Evolutionary conservation across 1,140 invertebrate genomes (phyloP).

Genomic region (Zaprionus nigranus): DNA sequence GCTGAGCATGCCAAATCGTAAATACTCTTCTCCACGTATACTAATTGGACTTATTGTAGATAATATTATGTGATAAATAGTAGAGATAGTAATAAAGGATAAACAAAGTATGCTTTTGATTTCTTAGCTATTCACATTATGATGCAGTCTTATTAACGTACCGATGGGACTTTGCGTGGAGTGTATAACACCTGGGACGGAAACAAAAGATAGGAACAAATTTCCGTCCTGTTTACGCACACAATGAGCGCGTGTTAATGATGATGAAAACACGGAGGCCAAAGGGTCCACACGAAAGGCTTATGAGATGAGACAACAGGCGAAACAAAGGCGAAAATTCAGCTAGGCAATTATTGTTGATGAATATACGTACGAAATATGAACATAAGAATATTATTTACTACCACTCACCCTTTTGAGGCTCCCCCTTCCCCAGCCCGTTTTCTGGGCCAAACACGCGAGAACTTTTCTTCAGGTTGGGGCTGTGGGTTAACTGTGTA

Average conservation of each 20-base stretch:
- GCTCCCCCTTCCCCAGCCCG: not conserved
- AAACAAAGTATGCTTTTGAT: not conserved
- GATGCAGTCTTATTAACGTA: not conserved
- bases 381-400: conserved; percentile 34
- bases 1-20: conserved; percentile 9
- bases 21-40: conserved; percentile 15
- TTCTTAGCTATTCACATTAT: not conserved
- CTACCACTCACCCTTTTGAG: not conserved
- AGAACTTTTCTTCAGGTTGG: conserved; percentile 41
- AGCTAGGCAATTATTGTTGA: conserved; percentile 76
- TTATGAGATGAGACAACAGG: conserved; percentile 17
- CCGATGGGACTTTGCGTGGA: not conserved
- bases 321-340: conserved; percentile 49
- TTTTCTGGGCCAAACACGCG: conserved; percentile 37
- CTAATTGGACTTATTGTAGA: not conserved
- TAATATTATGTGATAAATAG: not conserved
- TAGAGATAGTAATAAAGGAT: not conserved
- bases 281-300: conserved; percentile 45
- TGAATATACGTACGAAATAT: conserved; percentile 67
- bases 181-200: conserved; percentile 15
- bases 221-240: conserved; percentile 32
- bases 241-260: conserved; percentile 33
- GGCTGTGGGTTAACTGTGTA: not conserved
- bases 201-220: conserved; percentile 22
- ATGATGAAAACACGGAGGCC: conserved; percentile 19